Percentiles rank a stretch among this genome's conserved stretches.
These are phyloP conservation scores for Lordiphosa mommai DNA, from an alignment of 1,140 invertebrate species.

Conservation along the genomic window DNA sequence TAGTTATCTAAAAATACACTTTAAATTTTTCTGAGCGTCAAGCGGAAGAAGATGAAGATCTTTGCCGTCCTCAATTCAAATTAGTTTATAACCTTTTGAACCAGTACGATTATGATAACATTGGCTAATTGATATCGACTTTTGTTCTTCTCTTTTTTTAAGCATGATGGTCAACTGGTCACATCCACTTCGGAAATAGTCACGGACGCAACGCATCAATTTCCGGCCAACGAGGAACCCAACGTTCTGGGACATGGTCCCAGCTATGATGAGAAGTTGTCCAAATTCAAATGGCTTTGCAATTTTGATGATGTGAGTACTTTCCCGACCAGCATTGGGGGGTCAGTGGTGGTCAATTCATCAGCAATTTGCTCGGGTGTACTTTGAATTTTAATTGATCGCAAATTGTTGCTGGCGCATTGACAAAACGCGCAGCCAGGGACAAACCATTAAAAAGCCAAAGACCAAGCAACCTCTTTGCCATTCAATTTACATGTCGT, in stretches of 20 bases:
- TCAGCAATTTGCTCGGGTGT: conserved; percentile 21
- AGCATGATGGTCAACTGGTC: conserved; percentile 58
- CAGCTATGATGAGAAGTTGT: conserved; percentile 53
- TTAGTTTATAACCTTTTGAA: conserved; percentile 19
- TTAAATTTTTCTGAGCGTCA: conserved; percentile 23
- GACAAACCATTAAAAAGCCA: conserved; percentile 2
- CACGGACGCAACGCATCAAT: conserved; percentile 59
- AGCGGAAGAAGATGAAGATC: conserved; percentile 27
- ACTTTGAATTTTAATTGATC: conserved; percentile 39
- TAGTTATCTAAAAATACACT: conserved; percentile 25
- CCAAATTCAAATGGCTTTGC: conserved; percentile 64
- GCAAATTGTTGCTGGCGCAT: conserved; percentile 37
- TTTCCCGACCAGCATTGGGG: background rate
- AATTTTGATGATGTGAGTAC: conserved; percentile 77
- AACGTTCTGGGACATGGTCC: conserved; percentile 74
- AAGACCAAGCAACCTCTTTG: background rate
- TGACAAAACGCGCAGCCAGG: conserved; percentile 26
- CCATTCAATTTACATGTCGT: conserved; percentile 17
- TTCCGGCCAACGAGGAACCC: conserved; percentile 76
- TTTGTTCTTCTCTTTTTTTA: conserved; percentile 14
- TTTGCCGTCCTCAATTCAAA: conserved; percentile 41
- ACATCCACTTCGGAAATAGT: conserved; percentile 21
- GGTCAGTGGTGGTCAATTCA: conserved; percentile 25
- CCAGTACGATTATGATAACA: background rate
- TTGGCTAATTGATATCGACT: conserved; percentile 21